A percentile compares a stretch with the other conserved stretches of the same genome.
phyloP scores from a whole-genome alignment of 1,140 invertebrate genomes.

The Dinothrombium tinctorium region DNA sequence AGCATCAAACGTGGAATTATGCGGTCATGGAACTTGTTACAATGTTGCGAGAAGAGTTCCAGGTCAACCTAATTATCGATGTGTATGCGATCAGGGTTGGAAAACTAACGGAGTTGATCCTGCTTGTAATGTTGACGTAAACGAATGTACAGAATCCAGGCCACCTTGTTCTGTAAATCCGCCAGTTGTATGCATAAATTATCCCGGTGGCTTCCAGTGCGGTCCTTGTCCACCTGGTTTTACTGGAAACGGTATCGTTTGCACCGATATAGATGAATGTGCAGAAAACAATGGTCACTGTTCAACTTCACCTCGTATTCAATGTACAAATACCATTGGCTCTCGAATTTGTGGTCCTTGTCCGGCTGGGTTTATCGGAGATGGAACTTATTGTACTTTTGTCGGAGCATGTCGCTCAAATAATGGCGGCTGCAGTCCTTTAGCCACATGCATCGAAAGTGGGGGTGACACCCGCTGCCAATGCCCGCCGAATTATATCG shows the following conservation, averaged over 20 bases:
- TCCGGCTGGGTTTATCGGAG: constrained; percentile 32
- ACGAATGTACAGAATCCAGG: constrained; percentile 45
- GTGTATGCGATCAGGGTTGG: constrained; percentile 44
- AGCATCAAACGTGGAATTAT: constrained; percentile 42
- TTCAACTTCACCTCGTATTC: constrained; percentile 43
- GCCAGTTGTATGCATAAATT: constrained; percentile 54
- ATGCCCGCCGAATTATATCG: constrained; percentile 51
- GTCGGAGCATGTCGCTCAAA: constrained; percentile 39
- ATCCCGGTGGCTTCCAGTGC: constrained; percentile 59
- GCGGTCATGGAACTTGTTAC: constrained; percentile 63
- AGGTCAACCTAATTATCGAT: constrained; percentile 21
- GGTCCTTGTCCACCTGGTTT: constrained; percentile 56
- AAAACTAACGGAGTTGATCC: constrained; percentile 34
- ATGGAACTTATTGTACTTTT: constrained; percentile 11
- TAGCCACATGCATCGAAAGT: constrained; percentile 46
- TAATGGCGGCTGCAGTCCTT: constrained; percentile 57
- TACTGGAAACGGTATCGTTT: constrained; percentile 61
- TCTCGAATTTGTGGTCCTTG: constrained; percentile 57
- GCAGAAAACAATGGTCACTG: constrained; percentile 62
- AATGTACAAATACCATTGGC: constrained; percentile 62
- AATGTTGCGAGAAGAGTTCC: constrained; percentile 16
- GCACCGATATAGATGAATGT: constrained; percentile 70
- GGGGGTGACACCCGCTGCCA: constrained; percentile 36
- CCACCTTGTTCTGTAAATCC: constrained; percentile 55
- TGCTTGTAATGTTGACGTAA: constrained; percentile 52